Conservation (phyloP, 1,140 invertebrate genomes). For the Bombus pyrosoma region DNA sequence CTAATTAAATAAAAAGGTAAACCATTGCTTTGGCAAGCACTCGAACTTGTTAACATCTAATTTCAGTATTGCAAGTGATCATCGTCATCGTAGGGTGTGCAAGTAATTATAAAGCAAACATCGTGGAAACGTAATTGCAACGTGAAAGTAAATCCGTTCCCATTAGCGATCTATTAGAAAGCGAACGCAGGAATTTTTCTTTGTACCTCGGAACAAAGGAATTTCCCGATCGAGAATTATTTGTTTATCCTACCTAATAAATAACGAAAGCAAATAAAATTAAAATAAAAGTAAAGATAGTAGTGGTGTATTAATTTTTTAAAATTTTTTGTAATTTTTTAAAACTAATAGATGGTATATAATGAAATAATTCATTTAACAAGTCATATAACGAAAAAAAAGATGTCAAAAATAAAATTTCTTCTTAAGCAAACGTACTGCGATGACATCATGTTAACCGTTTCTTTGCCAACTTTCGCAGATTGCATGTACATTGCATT, state of each 20-base stretch:
- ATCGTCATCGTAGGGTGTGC: neutral
- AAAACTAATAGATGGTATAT: neutral
- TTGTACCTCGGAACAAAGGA: neutral
- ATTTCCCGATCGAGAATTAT: neutral
- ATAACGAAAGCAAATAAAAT: neutral
- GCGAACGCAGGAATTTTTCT: neutral
- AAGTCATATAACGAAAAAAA: neutral
- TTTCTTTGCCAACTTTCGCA: neutral
- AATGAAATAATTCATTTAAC: too few species aligned
- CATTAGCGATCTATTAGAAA: conserved; percentile 10
- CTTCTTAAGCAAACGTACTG: neutral
- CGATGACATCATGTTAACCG: neutral
- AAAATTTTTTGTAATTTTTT: neutral
- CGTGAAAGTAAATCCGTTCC: conserved; percentile 29
- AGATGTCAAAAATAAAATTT: neutral
- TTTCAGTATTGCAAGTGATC: neutral
- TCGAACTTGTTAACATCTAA: neutral
- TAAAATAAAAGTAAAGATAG: too few species aligned
- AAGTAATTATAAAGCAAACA: conserved; percentile 14
- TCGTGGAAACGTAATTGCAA: conserved; percentile 9
- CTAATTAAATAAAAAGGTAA: conserved; percentile 15
- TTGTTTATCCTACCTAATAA: neutral
- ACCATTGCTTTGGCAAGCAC: neutral
- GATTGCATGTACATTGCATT: neutral
- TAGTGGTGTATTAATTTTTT: too few species aligned